Evolutionary conservation across 2,888 invertebrate genomes (phyloP).

Genomic region (Actias luna): DNA sequence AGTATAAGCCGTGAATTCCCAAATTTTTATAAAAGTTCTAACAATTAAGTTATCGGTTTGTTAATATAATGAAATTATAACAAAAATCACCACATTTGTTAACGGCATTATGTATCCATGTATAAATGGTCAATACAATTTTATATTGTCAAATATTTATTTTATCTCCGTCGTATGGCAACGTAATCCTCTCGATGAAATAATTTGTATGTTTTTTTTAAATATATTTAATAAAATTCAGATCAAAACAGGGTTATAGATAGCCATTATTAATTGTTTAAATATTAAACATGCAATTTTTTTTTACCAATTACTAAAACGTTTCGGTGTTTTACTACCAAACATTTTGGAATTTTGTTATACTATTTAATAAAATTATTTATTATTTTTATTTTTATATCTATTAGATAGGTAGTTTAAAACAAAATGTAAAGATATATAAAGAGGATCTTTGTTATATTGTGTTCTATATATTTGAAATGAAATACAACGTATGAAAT

Average conservation of each 20-base stretch:
- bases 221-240: background rate
- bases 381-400: background rate
- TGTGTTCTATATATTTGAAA: background rate
- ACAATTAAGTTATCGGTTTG: too few species aligned
- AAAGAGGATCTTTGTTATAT: background rate
- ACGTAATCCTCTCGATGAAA: background rate
- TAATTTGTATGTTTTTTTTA: background rate
- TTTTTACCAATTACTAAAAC: constrained; percentile 14
- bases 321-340: background rate
- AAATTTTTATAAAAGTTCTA: too few species aligned
- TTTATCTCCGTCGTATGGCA: background rate
- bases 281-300: constrained; percentile 19
- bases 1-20: too few species aligned
- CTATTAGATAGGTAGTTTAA: constrained; percentile 23
- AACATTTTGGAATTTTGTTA: background rate
- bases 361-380: too few species aligned
- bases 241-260: constrained; percentile 52
- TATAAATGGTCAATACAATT: background rate
- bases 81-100: too few species aligned
- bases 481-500: background rate
- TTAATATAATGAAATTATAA: too few species aligned
- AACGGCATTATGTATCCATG: too few species aligned
- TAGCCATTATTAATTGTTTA: constrained; percentile 42
- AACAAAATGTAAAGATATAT: background rate
- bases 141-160: background rate